Evolutionary conservation across 2,888 invertebrate species (phyloP), one percentile per base, ranked within the genome.

Genomic region (Dendrolimus pini): DNA sequence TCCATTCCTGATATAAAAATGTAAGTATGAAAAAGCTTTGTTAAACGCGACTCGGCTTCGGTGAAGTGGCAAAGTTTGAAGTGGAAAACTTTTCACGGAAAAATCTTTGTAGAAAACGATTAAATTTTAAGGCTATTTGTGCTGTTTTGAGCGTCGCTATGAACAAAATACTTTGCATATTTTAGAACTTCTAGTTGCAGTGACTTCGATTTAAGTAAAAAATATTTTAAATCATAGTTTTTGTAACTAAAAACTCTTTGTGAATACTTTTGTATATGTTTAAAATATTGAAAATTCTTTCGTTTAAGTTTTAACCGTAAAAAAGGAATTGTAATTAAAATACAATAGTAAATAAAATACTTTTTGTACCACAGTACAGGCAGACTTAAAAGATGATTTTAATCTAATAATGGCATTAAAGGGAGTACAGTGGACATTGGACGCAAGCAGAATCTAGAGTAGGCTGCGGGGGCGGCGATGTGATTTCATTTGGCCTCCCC

Each of bases 11-110:
- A 88, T 86, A 87, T 88, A 89, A 90, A 89, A 89, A 87, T 85
- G 84, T 83, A 83, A 84, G 83, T 85, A 89, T 88, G 85, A 89
- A 89, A 89, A 86, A 87, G 85, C 89, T 89, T 89, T 89, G 89
- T 89, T 88, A 85, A 89, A 85, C 86, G 87, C 85, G 85, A 80
- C 84, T 84, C 79, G 82, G 84, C 85, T 85, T 83, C 84, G 82
- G 78, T 80, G 84, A 86, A 89, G 89, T 89, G 88, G 86, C 83
- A 83, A 90, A 90, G 85, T 90, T 89, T 85, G 79, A 88, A 90
- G 89, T 90, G 87, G 89, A 88, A 89, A 90, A 90, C 85, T 89
- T 90, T 88, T 82, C 81, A 86, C 82, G 85, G 83, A 80, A 85
- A 86, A 88, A 88, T 88, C 88, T 89, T 86, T 82, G 82, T 77